A percentile compares a stretch with the other conserved stretches of the same genome.
phyloP scores from a whole-genome alignment of 2,888 invertebrate genomes.

The Emmelina monodactyla region DNA sequence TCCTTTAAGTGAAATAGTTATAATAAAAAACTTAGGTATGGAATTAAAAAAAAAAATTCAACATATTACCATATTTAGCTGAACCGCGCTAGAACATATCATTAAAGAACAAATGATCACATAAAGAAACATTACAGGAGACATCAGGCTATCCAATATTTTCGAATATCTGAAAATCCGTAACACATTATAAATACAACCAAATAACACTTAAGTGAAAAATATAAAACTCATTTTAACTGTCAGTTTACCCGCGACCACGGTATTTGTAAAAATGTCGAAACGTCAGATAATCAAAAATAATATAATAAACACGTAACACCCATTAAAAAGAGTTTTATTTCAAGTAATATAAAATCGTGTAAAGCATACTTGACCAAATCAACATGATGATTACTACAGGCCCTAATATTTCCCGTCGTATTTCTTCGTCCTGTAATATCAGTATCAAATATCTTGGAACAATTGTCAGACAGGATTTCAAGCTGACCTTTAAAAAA shows the following conservation, averaged over 20 bases:
- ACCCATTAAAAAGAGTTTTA: no score
- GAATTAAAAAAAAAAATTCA: neutral
- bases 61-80: conserved; percentile 1
- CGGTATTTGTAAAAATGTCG: no score
- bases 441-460: conserved; percentile 26
- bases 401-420: conserved; percentile 24
- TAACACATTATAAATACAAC: neutral
- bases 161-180: neutral
- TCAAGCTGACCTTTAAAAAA: conserved; percentile 48
- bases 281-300: no score
- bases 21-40: neutral
- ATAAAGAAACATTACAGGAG: conserved; percentile 3
- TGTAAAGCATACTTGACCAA: conserved; percentile 33
- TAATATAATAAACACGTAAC: no score
- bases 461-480: conserved; percentile 32
- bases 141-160: neutral
- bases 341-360: neutral
- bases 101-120: conserved; percentile 2
- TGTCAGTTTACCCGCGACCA: no score
- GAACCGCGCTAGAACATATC: conserved; percentile 1
- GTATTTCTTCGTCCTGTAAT: conserved; percentile 17
- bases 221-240: neutral
- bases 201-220: neutral
- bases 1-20: conserved; percentile 24
- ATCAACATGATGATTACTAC: conserved; percentile 33